Conservation (phyloP, 2,113 vertebrate genomes). For the Myotis lucifugus region DNA sequence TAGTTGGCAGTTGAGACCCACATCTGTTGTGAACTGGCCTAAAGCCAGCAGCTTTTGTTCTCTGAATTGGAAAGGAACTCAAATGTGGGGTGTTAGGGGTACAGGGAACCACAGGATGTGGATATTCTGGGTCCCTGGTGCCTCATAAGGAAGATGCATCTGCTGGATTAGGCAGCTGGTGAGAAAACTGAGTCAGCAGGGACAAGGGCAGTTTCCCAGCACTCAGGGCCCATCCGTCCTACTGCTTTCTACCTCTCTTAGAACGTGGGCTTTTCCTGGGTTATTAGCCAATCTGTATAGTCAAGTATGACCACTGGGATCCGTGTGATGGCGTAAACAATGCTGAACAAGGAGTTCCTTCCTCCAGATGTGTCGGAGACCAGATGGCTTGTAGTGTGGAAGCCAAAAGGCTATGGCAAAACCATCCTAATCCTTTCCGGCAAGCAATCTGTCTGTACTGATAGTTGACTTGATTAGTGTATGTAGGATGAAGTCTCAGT, state of each 20-base stretch:
- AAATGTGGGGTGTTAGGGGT: constrained; percentile 20
- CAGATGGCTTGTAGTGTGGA: neutral
- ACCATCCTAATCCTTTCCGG: neutral
- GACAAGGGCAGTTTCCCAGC: neutral
- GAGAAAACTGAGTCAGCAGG: constrained; percentile 42
- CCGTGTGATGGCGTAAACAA: neutral
- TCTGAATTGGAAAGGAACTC: constrained; percentile 69
- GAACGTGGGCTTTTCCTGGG: neutral
- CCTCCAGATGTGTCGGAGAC: neutral
- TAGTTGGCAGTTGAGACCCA: constrained; percentile 55
- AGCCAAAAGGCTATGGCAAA: neutral
- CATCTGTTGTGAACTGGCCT: constrained; percentile 65
- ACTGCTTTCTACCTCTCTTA: neutral
- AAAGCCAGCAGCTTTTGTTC: constrained; percentile 62
- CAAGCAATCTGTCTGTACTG: neutral
- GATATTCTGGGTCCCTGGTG: neutral
- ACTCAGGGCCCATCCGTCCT: neutral
- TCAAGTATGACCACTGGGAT: neutral
- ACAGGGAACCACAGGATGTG: constrained; percentile 63
- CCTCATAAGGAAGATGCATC: constrained; percentile 34
- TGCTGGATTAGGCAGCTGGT: constrained; percentile 37
- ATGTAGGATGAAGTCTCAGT: neutral
- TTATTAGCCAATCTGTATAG: neutral
- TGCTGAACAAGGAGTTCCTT: constrained; percentile 32
- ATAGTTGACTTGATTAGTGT: neutral